Evolutionary conservation across 2,888 invertebrate genomes (phyloP), one percentile per base, ranked within the genome.

Genomic region (Pammene fasciana): DNA sequence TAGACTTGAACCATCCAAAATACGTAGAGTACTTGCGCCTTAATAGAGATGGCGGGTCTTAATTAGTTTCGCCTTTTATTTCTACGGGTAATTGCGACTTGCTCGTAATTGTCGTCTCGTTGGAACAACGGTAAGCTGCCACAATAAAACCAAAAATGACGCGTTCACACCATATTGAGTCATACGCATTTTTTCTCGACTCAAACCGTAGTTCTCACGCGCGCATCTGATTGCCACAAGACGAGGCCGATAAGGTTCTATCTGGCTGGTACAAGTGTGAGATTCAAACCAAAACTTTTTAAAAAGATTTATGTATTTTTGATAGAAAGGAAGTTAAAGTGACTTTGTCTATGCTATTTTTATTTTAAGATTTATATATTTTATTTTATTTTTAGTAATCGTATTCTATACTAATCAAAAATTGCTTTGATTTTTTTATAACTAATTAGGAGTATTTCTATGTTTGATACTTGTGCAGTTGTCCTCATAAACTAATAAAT

Each of bases 201-300:
- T 76, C 74, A 76, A 78, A 75, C 81, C 76, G 83, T 84, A 78
- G 86, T 89, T 89, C 90, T 88, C 89, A 89, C 86, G 87, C 86
- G 82, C 78, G 76, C 82, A 87, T 88, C 86, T 84, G 87, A 88
- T 90, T 84, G 83, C 86, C 82, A 75, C 78, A 78, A 80, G 82
- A 85, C 87, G 84, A 84, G 85, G 85, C 76, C 70, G 84, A 79
- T 76, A 75, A 77, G 79, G 79, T 78, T 62, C 67, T 70, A 61
- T 65, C 66, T 59, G 52, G 34, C 11, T 48, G 74, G 72, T 59
- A 52, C 72, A 76, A 78, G 75, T 73, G 77, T 73, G 61, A 72
- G 67, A 70, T 57, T 45, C 41, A 38, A 46, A 60, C 36, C 11
- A 16, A 16, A 26, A 9, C 6, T 46, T 46, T 14, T 46, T 14